Evolutionary conservation across 2,113 vertebrate species (phyloP), one percentile per base, ranked within the genome.

Genomic region (Penelope pileata): DNA sequence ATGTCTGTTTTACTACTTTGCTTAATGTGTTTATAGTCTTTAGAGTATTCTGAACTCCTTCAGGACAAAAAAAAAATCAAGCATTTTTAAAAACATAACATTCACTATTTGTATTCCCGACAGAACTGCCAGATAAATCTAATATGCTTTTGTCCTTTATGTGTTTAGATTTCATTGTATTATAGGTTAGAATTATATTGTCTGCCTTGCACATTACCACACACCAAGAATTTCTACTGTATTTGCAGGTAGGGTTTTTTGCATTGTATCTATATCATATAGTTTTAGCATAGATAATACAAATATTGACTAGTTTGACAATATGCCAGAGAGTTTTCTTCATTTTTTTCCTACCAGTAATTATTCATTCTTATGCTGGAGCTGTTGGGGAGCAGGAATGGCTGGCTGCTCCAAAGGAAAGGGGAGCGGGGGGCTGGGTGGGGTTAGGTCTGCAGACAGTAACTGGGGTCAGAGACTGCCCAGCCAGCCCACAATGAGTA

Each of bases 391-490:
- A 45, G 34, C 69, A 66, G 29, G 9, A 60, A 74, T 32, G 6
- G 13, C 27, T 62, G 66, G 10, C 16, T 82, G 23, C 62, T 67
- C 36, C 36, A 16, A 13, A 40, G 27, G 0, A 2, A 43, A 74
- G n/a, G 17, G 16, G 38, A n/a, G 9, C 42, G 90, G 30, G 47
- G 36, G 67, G 23, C 9, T 0, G 2, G 26, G 5, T 5, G 0
- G 8, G n/a, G 17, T 16, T 19, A 51, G 19, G 36, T 54, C 36
- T 83, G 26, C 34, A 74, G 64, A 26, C 19, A 69, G 12, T 0
- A 7, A 9, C 42, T 30, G n/a, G 72, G 22, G 7, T 30, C 43
- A 47, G 48, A 23, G 17, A 9, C n/a, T 63, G 68, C 36, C 43
- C 54, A 70, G 40, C 8, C 64, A 66, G 54, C 36, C 78, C 24